Percentiles rank a stretch among this genome's conserved stretches.
Conservation (phyloP, 2,888 invertebrate species). For the Oligia strigilis region DNA sequence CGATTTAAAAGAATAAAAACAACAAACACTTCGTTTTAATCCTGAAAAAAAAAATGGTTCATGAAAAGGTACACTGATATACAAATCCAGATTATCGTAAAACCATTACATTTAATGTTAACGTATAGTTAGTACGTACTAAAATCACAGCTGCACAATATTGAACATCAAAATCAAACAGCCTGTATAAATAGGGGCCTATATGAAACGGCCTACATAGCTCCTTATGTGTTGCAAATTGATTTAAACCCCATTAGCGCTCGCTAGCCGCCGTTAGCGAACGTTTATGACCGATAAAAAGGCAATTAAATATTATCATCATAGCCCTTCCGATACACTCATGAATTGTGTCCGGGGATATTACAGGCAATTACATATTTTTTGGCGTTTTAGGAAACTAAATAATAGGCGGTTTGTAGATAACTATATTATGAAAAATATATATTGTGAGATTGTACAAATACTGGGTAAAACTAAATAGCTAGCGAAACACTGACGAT, state of each 20-base stretch:
- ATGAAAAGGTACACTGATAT: neutral
- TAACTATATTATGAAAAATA: neutral
- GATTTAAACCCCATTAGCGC: slow-evolving; percentile 61
- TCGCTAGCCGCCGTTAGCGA: slow-evolving; percentile 42
- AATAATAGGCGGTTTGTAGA: neutral
- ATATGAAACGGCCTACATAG: slow-evolving; percentile 13
- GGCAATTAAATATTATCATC: slow-evolving; percentile 62
- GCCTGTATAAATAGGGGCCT: neutral
- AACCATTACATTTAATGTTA: neutral
- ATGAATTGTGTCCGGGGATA: slow-evolving; percentile 30
- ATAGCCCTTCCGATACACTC: slow-evolving; percentile 35
- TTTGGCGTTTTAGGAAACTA: slow-evolving; percentile 6
- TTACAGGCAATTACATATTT: slow-evolving; percentile 4
- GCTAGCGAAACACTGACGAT: neutral
- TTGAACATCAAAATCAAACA: slow-evolving; percentile 3
- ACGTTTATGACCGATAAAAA: slow-evolving; percentile 61
- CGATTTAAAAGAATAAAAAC: neutral
- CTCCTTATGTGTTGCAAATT: slow-evolving; percentile 58
- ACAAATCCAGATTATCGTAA: neutral
- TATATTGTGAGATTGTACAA: neutral
- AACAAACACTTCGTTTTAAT: too few species aligned
- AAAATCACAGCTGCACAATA: slow-evolving; percentile 1
- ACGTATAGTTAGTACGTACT: neutral
- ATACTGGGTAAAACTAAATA: too few species aligned
- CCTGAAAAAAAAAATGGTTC: neutral